Conservation (phyloP, 2,113 vertebrate genomes). For the Aviceda subcristata region DNA sequence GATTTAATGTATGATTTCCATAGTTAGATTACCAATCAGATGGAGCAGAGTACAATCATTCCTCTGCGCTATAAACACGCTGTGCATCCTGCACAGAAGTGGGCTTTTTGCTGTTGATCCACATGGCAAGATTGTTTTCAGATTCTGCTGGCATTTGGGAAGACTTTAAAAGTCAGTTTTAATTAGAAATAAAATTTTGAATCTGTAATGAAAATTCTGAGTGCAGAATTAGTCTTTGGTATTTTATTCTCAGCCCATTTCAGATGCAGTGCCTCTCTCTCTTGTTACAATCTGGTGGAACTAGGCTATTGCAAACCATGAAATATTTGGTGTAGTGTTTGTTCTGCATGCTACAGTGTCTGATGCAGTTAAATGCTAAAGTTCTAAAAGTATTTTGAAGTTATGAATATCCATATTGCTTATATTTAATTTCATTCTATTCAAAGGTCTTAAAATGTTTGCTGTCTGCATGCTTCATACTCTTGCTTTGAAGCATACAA, state of each 20-base stretch:
- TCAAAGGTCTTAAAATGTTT: background rate
- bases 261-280: background rate
- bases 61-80: background rate
- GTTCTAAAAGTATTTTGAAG: background rate
- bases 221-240: background rate
- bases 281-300: background rate
- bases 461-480: background rate
- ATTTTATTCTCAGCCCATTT: background rate
- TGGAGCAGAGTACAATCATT: background rate
- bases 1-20: conserved; percentile 55
- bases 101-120: background rate
- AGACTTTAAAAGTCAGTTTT: background rate
- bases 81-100: background rate
- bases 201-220: background rate
- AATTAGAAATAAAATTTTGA: background rate
- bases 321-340: background rate
- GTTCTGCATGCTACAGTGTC: background rate
- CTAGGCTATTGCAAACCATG: background rate
- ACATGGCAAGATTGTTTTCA: background rate
- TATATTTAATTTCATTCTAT: background rate
- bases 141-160: background rate
- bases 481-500: background rate
- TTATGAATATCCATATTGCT: background rate
- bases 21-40: conserved; percentile 52
- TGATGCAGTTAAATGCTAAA: background rate